Percentiles rank a stretch among this genome's conserved stretches.
phyloP scores from a whole-genome alignment of 2,888 invertebrate genomes.

The Scaeva pyrastri region DNA sequence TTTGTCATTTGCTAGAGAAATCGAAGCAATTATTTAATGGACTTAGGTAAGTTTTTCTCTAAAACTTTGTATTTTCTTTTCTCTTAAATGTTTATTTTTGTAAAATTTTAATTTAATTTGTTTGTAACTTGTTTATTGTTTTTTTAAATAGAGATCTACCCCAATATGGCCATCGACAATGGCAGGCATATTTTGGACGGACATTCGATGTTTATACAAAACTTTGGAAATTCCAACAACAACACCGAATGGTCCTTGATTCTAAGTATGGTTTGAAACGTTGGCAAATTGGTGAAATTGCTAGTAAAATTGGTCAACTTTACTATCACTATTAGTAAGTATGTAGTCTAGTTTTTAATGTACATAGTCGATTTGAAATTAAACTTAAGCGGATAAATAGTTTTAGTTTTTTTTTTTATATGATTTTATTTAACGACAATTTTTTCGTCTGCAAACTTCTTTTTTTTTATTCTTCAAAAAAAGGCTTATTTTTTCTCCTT shows the following conservation, averaged over 20 bases:
- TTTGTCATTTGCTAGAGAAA: conserved; percentile 97
- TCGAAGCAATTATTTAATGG: conserved; percentile 99
- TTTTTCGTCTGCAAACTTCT: background rate
- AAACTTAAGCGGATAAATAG: background rate
- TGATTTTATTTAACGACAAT: background rate
- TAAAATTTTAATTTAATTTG: background rate
- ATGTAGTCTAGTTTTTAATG: background rate
- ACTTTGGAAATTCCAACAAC: conserved; percentile 99
- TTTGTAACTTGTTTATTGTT: conserved; percentile 9
- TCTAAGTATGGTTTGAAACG: conserved; percentile 97
- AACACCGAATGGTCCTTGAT: conserved; percentile 95
- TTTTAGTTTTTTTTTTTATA: background rate
- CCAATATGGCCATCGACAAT: conserved; percentile 98
- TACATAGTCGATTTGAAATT: background rate
- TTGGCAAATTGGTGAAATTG: conserved; percentile 99
- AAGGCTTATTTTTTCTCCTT: background rate
- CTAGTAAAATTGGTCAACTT: conserved; percentile 98
- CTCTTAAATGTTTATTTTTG: background rate
- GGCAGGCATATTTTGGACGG: conserved; percentile 98
- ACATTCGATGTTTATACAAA: conserved; percentile 99
- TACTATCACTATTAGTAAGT: conserved; percentile 99
- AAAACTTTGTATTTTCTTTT: background rate
- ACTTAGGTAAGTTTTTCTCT: conserved; percentile 87
- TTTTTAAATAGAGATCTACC: conserved; percentile 91
- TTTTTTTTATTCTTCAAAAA: background rate